phyloP scores from a whole-genome alignment of 2,797 vertebrate species.

The Avahi laniger region DNA sequence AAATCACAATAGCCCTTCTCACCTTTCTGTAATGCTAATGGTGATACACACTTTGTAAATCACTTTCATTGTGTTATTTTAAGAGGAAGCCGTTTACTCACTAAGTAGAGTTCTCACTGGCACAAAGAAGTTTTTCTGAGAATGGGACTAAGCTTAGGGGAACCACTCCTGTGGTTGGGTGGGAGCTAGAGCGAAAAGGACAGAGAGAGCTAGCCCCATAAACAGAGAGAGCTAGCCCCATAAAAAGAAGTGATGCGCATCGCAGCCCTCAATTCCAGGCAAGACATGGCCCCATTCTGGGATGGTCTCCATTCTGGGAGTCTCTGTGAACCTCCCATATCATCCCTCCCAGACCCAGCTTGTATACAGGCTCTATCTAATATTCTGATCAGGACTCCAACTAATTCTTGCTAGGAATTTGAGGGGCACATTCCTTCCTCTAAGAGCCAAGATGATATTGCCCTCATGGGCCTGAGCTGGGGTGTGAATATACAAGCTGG shows the following conservation, averaged over 20 bases:
- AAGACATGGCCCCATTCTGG: neutral
- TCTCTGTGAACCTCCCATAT: too few species aligned
- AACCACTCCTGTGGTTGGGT: neutral
- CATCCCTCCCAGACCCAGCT: neutral
- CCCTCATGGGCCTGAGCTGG: neutral
- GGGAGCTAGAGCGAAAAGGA: neutral
- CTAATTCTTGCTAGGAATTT: neutral
- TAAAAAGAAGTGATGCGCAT: neutral
- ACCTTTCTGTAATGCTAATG: neutral
- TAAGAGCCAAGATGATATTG: neutral
- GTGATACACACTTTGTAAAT: neutral
- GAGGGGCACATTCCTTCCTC: neutral
- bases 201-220: neutral
- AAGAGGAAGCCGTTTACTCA: neutral
- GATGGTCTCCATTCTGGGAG: neutral
- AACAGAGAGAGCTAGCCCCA: neutral
- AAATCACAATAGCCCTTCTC: neutral
- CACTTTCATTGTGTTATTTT: neutral
- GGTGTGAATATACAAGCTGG: neutral
- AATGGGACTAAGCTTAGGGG: neutral
- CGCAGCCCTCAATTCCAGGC: neutral
- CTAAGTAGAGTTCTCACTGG: neutral
- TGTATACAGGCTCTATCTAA: neutral
- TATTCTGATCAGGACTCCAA: neutral
- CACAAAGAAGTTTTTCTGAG: neutral